phyloP scores from a whole-genome alignment of 2,113 vertebrate genomes.

The Tenebrosternarchus preto region DNA sequence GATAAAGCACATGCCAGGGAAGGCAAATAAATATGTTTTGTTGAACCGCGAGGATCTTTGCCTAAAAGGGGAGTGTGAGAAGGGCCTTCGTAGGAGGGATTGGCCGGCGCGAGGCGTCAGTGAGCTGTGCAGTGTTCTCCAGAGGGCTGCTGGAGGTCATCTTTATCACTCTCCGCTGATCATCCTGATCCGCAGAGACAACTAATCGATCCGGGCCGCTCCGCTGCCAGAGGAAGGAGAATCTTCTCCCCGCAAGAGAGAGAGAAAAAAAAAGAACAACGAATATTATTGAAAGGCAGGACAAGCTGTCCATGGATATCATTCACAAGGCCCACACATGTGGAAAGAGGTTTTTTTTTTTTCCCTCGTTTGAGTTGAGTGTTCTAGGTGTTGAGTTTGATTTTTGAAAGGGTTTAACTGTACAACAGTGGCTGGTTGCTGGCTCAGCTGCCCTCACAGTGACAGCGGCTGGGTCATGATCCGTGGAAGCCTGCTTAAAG shows the following conservation, averaged over 20 bases:
- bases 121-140: slow-evolving; percentile 23
- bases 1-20: neutral
- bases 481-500: neutral
- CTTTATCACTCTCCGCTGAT: slow-evolving; percentile 54
- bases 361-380: no score
- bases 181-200: slow-evolving; percentile 50
- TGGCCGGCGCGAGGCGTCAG: neutral
- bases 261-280: slow-evolving; percentile 36
- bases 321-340: slow-evolving; percentile 18
- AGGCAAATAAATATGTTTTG: slow-evolving; percentile 19
- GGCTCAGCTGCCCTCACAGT: no score
- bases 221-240: slow-evolving; percentile 48
- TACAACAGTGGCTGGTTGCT: no score
- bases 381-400: neutral
- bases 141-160: slow-evolving; percentile 41
- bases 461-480: no score
- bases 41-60: slow-evolving; percentile 13
- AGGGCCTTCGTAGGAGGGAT: no score
- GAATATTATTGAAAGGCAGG: slow-evolving; percentile 30
- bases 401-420: neutral
- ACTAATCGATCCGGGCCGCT: slow-evolving; percentile 49
- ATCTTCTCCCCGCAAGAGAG: slow-evolving; percentile 21
- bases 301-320: slow-evolving; percentile 38
- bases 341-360: slow-evolving; percentile 20
- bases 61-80: neutral